These are phyloP conservation scores for Phrynocephalus guinanensis DNA, from an alignment of 2,797 vertebrate species.

Conservation along the genomic window DNA sequence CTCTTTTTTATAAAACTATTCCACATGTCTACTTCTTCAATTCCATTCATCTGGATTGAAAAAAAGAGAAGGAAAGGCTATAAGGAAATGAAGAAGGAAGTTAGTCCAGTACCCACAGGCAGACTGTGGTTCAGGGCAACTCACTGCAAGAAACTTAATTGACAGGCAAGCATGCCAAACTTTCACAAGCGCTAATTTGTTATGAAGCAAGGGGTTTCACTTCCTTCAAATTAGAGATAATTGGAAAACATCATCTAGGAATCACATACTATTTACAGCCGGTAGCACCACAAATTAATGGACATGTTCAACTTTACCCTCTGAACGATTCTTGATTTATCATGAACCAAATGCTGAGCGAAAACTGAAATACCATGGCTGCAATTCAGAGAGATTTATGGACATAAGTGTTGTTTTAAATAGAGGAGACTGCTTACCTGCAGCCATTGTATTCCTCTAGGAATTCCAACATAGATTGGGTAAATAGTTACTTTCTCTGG, in stretches of 20 bases:
- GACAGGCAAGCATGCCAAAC: constrained; percentile 27
- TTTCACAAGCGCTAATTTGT: constrained; percentile 45
- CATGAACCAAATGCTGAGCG: constrained; percentile 36
- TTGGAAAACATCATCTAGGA: constrained; percentile 55
- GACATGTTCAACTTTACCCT: constrained; percentile 36
- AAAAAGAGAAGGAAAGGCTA: background rate
- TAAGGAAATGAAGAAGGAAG: constrained; percentile 27
- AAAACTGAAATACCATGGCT: constrained; percentile 47
- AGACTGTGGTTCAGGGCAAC: background rate
- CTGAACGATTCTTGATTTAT: constrained; percentile 54
- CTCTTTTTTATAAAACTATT: background rate
- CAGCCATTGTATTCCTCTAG: too few relatives aligned
- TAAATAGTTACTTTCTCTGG: background rate
- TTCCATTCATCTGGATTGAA: constrained; percentile 8
- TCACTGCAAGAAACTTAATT: constrained; percentile 48
- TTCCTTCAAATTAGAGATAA: constrained; percentile 27
- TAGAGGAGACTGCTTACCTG: background rate
- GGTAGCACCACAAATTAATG: constrained; percentile 62
- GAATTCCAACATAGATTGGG: background rate
- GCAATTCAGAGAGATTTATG: background rate
- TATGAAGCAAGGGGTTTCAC: constrained; percentile 37
- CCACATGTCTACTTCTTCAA: background rate
- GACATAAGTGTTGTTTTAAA: background rate
- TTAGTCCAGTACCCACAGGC: background rate
- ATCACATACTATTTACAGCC: constrained; percentile 56